phyloP scores from a whole-genome alignment of 2,797 vertebrate genomes.

The Salarias fasciatus region DNA sequence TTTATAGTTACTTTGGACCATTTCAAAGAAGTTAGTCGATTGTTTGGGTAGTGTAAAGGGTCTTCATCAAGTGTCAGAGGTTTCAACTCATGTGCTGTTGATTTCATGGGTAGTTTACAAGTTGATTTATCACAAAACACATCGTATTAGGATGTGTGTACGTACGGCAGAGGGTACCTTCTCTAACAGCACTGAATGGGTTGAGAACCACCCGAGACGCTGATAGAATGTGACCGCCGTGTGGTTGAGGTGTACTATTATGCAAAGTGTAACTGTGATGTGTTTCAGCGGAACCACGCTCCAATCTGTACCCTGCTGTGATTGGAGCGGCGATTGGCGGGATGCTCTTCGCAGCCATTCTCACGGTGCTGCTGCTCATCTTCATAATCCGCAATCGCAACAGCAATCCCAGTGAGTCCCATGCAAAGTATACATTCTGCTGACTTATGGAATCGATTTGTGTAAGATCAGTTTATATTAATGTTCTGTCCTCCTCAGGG shows the following conservation, averaged over 20 bases:
- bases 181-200: slow-evolving; percentile 1
- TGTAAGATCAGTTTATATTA: background rate
- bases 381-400: slow-evolving; percentile 86
- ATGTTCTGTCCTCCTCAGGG: slow-evolving; percentile 71
- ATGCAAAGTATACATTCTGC: background rate
- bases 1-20: background rate
- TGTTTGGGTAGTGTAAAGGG: slow-evolving; percentile 12
- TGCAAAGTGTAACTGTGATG: slow-evolving; percentile 73
- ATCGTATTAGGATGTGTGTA: background rate
- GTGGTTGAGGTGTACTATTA: slow-evolving; percentile 41
- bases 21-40: too few relatives aligned
- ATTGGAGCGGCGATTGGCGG: slow-evolving; percentile 87
- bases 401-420: slow-evolving; percentile 86
- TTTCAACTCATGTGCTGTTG: slow-evolving; percentile 39
- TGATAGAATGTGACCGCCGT: too few relatives aligned
- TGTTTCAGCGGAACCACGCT: slow-evolving; percentile 87
- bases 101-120: background rate
- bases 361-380: slow-evolving; percentile 83
- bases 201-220: slow-evolving; percentile 46
- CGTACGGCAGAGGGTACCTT: too few relatives aligned
- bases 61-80: slow-evolving; percentile 31
- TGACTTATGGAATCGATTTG: background rate
- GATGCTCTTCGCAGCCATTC: slow-evolving; percentile 85
- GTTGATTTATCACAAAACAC: background rate
- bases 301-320: slow-evolving; percentile 87